Evolutionary conservation across 2,113 vertebrate genomes (phyloP).

Genomic region (Galbula dea): DNA sequence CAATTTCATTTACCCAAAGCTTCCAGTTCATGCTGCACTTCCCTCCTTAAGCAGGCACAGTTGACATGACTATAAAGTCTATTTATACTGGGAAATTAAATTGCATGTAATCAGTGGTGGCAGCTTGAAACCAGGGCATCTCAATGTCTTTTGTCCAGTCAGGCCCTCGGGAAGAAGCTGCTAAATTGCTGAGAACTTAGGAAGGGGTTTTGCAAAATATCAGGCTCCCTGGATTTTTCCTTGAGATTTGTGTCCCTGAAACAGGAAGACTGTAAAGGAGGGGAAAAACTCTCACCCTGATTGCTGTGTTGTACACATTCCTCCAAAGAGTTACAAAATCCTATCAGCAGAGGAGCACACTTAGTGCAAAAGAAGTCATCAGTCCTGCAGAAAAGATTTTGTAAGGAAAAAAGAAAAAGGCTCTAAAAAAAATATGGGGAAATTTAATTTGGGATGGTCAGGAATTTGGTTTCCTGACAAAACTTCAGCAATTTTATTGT

Average conservation of each 20-base stretch:
- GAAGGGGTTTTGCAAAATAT: neutral
- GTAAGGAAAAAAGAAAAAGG: neutral
- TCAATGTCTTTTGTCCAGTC: neutral
- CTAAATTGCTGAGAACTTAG: neutral
- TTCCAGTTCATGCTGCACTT: neutral
- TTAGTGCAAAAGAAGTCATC: neutral
- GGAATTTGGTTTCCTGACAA: neutral
- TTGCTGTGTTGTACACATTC: neutral
- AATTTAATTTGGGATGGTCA: neutral
- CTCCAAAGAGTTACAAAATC: neutral
- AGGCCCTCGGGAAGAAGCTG: neutral
- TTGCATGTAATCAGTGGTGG: neutral
- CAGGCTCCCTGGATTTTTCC: neutral
- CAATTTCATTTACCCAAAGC: neutral
- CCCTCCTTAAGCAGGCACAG: neutral
- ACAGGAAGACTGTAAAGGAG: neutral
- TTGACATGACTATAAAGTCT: neutral
- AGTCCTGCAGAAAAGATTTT: neutral
- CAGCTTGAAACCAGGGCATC: neutral
- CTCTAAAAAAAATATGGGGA: neutral
- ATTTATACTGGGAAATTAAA: neutral
- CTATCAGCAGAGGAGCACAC: neutral
- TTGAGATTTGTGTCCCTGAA: neutral
- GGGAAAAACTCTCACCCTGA: neutral
- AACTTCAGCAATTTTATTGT: neutral